phyloP scores from a whole-genome alignment of 2,888 invertebrate species.

The Gonocerus acuteangulatus region DNA sequence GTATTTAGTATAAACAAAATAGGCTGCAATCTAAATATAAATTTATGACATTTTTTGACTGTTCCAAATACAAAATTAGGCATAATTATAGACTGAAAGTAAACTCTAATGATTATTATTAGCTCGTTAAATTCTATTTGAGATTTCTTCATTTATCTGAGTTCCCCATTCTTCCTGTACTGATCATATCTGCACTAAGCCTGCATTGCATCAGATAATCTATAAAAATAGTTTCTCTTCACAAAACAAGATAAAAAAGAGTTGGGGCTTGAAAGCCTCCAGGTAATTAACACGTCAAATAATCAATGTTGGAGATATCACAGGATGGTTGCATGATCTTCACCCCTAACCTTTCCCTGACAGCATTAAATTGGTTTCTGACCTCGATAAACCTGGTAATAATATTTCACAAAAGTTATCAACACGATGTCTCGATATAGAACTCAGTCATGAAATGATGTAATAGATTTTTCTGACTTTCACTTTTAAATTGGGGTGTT shows the following conservation, averaged over 20 bases:
- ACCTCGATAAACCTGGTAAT: slow-evolving; percentile 14
- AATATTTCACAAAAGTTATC: slow-evolving; percentile 25
- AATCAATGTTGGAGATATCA: slow-evolving; percentile 27
- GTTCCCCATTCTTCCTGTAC: too few relatives aligned
- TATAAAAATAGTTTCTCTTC: slow-evolving; percentile 5
- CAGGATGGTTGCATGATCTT: slow-evolving; percentile 17
- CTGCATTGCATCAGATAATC: not conserved
- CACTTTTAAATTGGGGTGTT: not conserved
- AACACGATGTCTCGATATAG: slow-evolving; percentile 5
- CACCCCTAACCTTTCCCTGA: slow-evolving; percentile 24
- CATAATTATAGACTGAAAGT: too few relatives aligned
- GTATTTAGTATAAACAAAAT: too few relatives aligned
- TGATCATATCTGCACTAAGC: too few relatives aligned
- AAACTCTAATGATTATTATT: too few relatives aligned
- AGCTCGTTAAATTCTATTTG: too few relatives aligned
- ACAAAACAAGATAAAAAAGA: slow-evolving; percentile 1
- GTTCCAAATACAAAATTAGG: too few relatives aligned
- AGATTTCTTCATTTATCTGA: too few relatives aligned
- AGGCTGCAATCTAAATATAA: too few relatives aligned
- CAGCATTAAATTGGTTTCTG: slow-evolving; percentile 16
- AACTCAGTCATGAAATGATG: slow-evolving; percentile 6
- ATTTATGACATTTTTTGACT: too few relatives aligned
- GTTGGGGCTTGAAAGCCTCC: not conserved
- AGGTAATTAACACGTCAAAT: slow-evolving; percentile 28
- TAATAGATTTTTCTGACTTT: not conserved